Percentiles rank a stretch among this genome's conserved stretches.
These are phyloP conservation scores for Lepidurus arcticus DNA, from an alignment of 1,140 invertebrate species.

Conservation along the genomic window DNA sequence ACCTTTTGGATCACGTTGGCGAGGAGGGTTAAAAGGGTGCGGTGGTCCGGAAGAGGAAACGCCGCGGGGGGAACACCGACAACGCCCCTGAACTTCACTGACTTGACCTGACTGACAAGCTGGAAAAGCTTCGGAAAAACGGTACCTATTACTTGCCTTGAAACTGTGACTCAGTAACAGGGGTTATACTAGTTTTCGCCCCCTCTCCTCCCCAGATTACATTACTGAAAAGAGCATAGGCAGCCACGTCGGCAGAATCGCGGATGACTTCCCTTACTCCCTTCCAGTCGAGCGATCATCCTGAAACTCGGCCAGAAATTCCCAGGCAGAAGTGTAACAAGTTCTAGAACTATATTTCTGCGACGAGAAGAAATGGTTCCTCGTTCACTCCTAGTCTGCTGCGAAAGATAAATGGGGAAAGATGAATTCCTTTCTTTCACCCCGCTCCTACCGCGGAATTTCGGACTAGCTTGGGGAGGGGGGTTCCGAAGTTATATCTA, in stretches of 20 bases:
- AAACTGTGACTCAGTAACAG: background rate
- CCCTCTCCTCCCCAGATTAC: background rate
- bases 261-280: background rate
- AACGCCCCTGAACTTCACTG: background rate
- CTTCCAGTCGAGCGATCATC: background rate
- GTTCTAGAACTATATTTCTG: background rate
- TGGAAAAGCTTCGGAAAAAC: background rate
- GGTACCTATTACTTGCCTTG: background rate
- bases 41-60: background rate
- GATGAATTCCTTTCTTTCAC: background rate
- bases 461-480: background rate
- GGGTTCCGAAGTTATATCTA: background rate
- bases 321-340: background rate
- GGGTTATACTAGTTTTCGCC: background rate
- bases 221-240: background rate
- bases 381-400: background rate
- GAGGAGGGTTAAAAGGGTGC: background rate
- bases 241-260: background rate
- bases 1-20: background rate
- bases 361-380: background rate
- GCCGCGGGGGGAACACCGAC: background rate
- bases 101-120: background rate
- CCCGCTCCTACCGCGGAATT: conserved; percentile 7
- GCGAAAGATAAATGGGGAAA: background rate
- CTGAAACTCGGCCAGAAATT: conserved; percentile 15